Evolutionary conservation across 2,797 vertebrate species (phyloP).

Genomic region (Danio choprae): DNA sequence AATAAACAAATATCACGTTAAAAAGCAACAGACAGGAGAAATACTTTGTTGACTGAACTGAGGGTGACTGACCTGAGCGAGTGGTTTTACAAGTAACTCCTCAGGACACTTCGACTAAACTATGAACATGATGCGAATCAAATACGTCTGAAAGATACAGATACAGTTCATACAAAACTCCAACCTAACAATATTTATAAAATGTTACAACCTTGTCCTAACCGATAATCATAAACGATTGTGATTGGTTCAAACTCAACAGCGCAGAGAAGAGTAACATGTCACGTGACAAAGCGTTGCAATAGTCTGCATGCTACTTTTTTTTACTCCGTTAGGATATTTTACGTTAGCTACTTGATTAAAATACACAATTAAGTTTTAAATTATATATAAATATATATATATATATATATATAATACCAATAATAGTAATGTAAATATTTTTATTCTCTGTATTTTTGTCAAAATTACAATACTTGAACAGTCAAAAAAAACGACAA

Average conservation of each 20-base stretch:
- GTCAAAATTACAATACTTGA: background rate
- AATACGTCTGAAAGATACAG: background rate
- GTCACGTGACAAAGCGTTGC: background rate
- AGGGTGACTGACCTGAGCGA: background rate
- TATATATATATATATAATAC: no score
- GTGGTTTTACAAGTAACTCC: background rate
- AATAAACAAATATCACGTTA: background rate
- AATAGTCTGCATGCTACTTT: background rate
- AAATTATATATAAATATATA: no score
- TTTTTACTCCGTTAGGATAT: no score
- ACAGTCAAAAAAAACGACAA: background rate
- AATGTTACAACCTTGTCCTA: background rate
- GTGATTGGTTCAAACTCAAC: background rate
- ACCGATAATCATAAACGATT: background rate
- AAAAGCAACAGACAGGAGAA: background rate
- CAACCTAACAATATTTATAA: background rate
- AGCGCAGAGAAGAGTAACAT: background rate
- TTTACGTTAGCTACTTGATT: no score
- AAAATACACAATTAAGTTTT: background rate
- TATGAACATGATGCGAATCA: no score
- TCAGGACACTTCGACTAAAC: no score
- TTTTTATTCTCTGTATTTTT: no score
- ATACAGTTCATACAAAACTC: background rate
- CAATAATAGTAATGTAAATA: no score
- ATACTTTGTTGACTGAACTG: background rate